Evolutionary conservation across 2,888 invertebrate species (phyloP).

Genomic region (Biston stratarius): DNA sequence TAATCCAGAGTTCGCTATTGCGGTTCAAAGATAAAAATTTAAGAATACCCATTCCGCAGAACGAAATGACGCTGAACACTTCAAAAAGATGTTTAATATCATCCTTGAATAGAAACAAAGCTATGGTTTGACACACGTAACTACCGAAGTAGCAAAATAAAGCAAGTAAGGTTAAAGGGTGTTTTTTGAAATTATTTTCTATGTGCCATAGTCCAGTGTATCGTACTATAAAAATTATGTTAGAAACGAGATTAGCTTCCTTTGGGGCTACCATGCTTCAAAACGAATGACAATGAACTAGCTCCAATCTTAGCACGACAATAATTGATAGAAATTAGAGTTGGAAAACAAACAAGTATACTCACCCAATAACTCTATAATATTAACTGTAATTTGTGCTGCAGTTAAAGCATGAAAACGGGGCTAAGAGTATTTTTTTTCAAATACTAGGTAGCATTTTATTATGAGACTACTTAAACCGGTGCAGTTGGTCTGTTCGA

Average conservation of each 20-base stretch:
- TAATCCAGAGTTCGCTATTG: conserved; percentile 56
- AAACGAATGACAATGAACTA: conserved; percentile 1
- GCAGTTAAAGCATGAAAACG: conserved; percentile 2
- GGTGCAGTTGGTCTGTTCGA: too few species aligned
- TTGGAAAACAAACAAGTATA: conserved; percentile 27
- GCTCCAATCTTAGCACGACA: not conserved
- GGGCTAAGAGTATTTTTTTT: not conserved
- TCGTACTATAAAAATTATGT: conserved; percentile 40
- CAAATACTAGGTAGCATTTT: too few species aligned
- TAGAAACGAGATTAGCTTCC: conserved; percentile 1
- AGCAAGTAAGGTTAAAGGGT: conserved; percentile 51
- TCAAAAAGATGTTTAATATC: conserved; percentile 63
- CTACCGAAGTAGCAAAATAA: conserved; percentile 55
- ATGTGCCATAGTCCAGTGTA: conserved; percentile 55
- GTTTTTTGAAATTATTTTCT: conserved; percentile 39
- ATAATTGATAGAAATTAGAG: conserved; percentile 22
- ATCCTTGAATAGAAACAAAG: conserved; percentile 53
- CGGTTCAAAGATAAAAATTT: conserved; percentile 62
- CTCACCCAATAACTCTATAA: not conserved
- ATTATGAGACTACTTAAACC: too few species aligned
- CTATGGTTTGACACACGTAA: conserved; percentile 58
- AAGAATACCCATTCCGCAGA: conserved; percentile 67
- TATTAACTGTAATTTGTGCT: conserved; percentile 13
- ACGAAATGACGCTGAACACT: conserved; percentile 68
- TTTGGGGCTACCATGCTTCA: conserved; percentile 14